Evolutionary conservation across 1,140 invertebrate species (phyloP).

Genomic region (Trialeurodes vaporariorum): DNA sequence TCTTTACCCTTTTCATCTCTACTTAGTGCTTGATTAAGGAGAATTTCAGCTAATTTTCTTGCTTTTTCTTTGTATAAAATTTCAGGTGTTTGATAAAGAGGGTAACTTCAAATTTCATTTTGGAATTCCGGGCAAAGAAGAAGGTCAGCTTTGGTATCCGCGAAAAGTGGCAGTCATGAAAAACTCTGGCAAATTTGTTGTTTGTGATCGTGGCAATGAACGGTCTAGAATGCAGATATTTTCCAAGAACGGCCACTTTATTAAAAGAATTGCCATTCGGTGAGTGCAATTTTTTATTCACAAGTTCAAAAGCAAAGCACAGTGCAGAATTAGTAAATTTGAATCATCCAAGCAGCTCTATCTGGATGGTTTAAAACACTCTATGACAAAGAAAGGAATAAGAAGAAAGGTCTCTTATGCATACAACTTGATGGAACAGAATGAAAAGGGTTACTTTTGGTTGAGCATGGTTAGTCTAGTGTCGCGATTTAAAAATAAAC

Average conservation of each 20-base stretch:
- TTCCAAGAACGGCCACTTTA: slow-evolving; percentile 71
- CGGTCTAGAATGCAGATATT: slow-evolving; percentile 94
- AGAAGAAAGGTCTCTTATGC: too few species aligned
- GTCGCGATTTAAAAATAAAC: too few species aligned
- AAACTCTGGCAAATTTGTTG: slow-evolving; percentile 78
- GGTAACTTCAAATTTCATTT: slow-evolving; percentile 82
- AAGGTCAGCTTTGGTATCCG: slow-evolving; percentile 93
- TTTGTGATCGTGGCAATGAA: slow-evolving; percentile 92
- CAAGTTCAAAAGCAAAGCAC: not conserved
- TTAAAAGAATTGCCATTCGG: slow-evolving; percentile 82
- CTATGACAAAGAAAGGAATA: too few species aligned
- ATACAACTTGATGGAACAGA: too few species aligned
- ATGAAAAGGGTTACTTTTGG: too few species aligned
- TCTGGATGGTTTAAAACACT: too few species aligned
- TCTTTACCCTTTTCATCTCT: too few species aligned
- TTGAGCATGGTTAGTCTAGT: too few species aligned
- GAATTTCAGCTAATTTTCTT: too few species aligned
- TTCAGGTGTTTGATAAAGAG: slow-evolving; percentile 81
- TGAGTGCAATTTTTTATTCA: slow-evolving; percentile 18
- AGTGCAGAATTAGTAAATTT: not conserved
- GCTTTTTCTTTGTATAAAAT: too few species aligned
- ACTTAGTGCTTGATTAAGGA: too few species aligned
- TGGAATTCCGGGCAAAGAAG: slow-evolving; percentile 80
- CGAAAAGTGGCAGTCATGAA: slow-evolving; percentile 88
- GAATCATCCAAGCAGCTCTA: too few species aligned